These are phyloP conservation scores for Sarotherodon lohbergeri DNA, from an alignment of 2,113 vertebrate genomes.

Conservation along the genomic window DNA sequence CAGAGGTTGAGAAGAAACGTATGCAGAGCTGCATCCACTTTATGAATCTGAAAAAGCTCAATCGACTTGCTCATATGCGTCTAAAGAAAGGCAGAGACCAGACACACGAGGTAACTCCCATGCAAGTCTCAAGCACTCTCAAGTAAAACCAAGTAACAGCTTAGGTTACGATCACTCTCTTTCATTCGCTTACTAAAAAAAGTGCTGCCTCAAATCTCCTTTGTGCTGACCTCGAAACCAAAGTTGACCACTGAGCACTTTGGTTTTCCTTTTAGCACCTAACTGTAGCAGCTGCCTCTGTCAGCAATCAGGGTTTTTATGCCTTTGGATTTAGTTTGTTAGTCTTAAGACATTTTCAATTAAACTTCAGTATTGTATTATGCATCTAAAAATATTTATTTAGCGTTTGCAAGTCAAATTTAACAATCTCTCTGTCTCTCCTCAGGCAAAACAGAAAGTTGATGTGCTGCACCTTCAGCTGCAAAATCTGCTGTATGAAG, in stretches of 20 bases:
- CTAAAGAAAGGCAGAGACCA: constrained; percentile 93
- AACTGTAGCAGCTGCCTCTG: not conserved
- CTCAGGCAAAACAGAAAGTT: constrained; percentile 91
- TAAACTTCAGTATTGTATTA: not conserved
- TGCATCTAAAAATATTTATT: not conserved
- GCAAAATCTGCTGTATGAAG: constrained; percentile 96
- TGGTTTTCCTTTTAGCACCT: not conserved
- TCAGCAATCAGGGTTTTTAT: not conserved
- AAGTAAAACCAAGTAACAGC: not conserved
- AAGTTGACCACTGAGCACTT: not conserved
- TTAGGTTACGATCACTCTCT: not conserved
- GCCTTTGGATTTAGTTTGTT: not conserved
- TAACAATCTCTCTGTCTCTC: not conserved
- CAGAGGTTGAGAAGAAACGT: constrained; percentile 84
- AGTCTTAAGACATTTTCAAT: not conserved
- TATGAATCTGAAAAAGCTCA: constrained; percentile 97
- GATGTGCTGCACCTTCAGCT: constrained; percentile 95
- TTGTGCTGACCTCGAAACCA: constrained; percentile 10
- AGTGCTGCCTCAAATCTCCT: not conserved
- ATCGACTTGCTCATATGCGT: constrained; percentile 93
- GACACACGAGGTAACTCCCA: constrained; percentile 85
- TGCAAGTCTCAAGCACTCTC: not conserved
- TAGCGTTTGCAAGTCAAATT: not conserved
- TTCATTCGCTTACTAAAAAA: not conserved
- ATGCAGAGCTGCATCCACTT: constrained; percentile 92